phyloP scores from a whole-genome alignment of 2,888 invertebrate species.

The Sericinus montela region DNA sequence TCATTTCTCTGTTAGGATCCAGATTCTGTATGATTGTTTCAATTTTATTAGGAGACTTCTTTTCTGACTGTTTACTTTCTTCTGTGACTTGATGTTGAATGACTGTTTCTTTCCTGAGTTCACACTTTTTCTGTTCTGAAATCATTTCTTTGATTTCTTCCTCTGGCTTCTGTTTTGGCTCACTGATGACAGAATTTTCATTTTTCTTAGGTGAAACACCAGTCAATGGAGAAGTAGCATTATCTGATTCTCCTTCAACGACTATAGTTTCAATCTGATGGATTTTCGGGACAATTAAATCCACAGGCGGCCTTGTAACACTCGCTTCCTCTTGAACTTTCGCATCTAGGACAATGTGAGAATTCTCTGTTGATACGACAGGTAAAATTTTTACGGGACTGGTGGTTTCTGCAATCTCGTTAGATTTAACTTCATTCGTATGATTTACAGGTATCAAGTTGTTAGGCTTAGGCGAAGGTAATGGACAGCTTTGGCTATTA shows the following conservation, averaged over 20 bases:
- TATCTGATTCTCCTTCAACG: conserved; percentile 64
- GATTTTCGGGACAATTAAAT: conserved; percentile 53
- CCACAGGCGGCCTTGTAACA: conserved; percentile 43
- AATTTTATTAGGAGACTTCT: conserved; percentile 63
- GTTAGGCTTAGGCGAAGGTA: conserved; percentile 65
- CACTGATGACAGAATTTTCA: conserved; percentile 54
- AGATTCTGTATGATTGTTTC: conserved; percentile 61
- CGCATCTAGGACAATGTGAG: conserved; percentile 64
- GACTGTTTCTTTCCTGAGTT: conserved; percentile 67
- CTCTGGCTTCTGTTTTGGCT: conserved; percentile 55
- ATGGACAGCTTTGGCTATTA: conserved; percentile 70
- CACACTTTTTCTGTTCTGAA: conserved; percentile 54
- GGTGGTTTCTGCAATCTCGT: conserved; percentile 58
- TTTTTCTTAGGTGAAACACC: conserved; percentile 52
- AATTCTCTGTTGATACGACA: conserved; percentile 64
- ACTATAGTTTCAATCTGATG: conserved; percentile 65
- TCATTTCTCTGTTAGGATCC: conserved; percentile 54
- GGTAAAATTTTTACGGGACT: conserved; percentile 65
- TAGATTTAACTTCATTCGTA: conserved; percentile 52
- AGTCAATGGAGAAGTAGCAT: conserved; percentile 42
- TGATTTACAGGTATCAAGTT: conserved; percentile 44
- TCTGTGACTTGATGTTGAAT: conserved; percentile 66
- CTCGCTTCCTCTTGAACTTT: conserved; percentile 55
- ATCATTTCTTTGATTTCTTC: conserved; percentile 36
- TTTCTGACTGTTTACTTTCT: conserved; percentile 51